phyloP scores from a whole-genome alignment of 2,113 vertebrate genomes.

The Halcyon senegalensis region DNA sequence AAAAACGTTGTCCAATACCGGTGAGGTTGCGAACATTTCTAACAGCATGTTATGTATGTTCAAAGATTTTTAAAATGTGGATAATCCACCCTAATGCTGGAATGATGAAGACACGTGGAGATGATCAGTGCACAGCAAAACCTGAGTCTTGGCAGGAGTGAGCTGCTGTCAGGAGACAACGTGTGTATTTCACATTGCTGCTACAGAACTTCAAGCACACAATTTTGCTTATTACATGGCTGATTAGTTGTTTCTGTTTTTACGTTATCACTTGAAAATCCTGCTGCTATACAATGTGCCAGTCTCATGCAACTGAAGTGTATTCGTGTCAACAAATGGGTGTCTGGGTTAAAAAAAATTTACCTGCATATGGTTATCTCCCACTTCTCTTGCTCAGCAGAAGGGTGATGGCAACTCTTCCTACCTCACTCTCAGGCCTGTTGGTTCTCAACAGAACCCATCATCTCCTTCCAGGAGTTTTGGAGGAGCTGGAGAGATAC shows the following conservation, averaged over 20 bases:
- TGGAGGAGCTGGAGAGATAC: constrained; percentile 8
- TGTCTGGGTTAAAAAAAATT: constrained; percentile 46
- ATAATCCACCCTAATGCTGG: background rate
- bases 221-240: constrained; percentile 50
- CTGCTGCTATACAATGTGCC: constrained; percentile 19
- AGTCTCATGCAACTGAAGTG: background rate
- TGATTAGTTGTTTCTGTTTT: constrained; percentile 64
- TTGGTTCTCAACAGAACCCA: background rate
- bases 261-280: constrained; percentile 18
- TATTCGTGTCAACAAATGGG: background rate
- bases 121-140: background rate
- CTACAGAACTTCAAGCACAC: background rate
- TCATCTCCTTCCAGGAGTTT: background rate
- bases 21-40: background rate
- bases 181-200: background rate
- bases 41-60: background rate
- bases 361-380: background rate
- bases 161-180: background rate
- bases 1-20: background rate
- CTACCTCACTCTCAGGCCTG: background rate
- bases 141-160: background rate
- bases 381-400: background rate
- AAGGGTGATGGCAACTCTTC: background rate
- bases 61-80: background rate
- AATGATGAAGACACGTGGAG: background rate